These are phyloP conservation scores for Eremobia ochroleuca DNA, from an alignment of 2,888 invertebrate genomes.

Conservation along the genomic window DNA sequence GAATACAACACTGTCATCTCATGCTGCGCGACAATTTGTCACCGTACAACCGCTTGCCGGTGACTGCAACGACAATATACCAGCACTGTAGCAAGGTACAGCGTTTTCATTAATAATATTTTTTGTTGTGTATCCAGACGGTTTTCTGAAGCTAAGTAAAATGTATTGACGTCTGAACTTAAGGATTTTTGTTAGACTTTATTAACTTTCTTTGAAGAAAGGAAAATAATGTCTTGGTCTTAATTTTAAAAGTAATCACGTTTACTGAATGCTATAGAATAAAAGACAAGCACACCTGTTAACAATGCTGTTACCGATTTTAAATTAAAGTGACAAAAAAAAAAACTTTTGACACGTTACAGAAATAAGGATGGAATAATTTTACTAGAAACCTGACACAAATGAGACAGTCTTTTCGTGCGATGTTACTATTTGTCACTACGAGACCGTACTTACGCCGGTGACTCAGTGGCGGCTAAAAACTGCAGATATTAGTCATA, in stretches of 20 bases:
- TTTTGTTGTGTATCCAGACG: conserved; percentile 22
- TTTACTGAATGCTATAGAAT: background rate
- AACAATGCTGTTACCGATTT: background rate
- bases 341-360: background rate
- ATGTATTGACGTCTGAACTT: conserved; percentile 7
- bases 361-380: conserved; percentile 8
- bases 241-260: background rate
- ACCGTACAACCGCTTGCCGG: conserved; percentile 63
- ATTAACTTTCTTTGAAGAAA: background rate
- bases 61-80: conserved; percentile 63
- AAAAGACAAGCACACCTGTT: background rate
- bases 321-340: background rate
- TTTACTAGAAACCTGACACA: conserved; percentile 19
- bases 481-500: conserved; percentile 34
- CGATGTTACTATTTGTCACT: conserved; percentile 34
- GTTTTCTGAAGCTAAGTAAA: conserved; percentile 23
- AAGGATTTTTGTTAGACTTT: background rate
- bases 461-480: conserved; percentile 24
- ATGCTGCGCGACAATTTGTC: conserved; percentile 69
- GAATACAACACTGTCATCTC: conserved; percentile 62
- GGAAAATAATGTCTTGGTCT: background rate
- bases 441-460: background rate
- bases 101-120: conserved; percentile 55
- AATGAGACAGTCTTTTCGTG: conserved; percentile 19
- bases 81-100: conserved; percentile 34